Evolutionary conservation across 2,113 vertebrate species (phyloP).

Genomic region (Acanthisitta chloris): DNA sequence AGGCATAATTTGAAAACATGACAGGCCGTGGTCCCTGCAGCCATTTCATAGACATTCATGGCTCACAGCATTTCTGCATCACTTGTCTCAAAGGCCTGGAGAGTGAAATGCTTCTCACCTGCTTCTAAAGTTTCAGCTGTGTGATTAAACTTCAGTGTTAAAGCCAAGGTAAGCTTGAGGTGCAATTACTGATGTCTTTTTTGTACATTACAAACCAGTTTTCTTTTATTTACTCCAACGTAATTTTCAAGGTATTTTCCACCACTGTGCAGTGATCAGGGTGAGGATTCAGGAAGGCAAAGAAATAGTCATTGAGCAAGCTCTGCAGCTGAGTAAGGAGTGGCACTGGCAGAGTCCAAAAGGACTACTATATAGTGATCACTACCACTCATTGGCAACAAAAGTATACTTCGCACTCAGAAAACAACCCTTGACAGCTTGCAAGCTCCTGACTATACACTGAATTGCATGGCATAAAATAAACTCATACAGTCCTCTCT

Average conservation of each 20-base stretch:
- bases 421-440: not conserved
- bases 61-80: not conserved
- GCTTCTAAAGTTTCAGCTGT: not conserved
- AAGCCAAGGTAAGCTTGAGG: not conserved
- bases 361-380: not conserved
- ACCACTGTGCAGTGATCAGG: not conserved
- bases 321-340: not conserved
- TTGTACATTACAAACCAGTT: rapidly evolving
- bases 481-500: not conserved
- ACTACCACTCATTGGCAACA: not conserved
- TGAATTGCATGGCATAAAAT: not conserved
- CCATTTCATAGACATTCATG: not conserved
- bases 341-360: not conserved
- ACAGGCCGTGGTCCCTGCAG: not conserved
- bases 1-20: not conserved
- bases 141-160: not conserved
- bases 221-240: not conserved
- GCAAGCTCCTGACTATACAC: not conserved
- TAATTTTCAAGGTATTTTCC: not conserved
- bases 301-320: not conserved
- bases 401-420: not conserved
- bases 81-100: not conserved
- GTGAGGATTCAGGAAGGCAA: not conserved
- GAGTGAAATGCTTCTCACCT: not conserved
- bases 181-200: not conserved